phyloP scores from a whole-genome alignment of 64 coral and sea anemone genomes.

The Trachythela sp. region DNA sequence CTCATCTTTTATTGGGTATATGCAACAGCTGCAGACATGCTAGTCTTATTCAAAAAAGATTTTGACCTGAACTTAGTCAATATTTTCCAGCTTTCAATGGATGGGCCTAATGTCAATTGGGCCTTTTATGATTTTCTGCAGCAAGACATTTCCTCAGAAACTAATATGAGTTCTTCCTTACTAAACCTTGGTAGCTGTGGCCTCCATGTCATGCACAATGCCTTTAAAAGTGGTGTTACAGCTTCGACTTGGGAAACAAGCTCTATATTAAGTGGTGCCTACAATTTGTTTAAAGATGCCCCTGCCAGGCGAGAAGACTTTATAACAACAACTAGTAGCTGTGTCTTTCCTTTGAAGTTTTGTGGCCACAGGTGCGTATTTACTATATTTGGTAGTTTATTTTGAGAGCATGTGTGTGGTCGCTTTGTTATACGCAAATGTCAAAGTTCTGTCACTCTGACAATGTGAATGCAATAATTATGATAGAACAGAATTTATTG shows the following conservation, averaged over 20 bases:
- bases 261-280: constrained; percentile 54
- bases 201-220: constrained; percentile 61
- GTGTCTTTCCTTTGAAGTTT: constrained; percentile 53
- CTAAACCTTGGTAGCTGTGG: constrained; percentile 67
- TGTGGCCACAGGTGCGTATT: no score
- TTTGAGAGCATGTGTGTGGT: no score
- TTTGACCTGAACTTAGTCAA: background rate
- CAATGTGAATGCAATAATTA: no score
- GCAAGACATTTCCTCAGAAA: constrained; percentile 48
- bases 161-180: constrained; percentile 50
- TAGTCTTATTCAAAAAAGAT: background rate
- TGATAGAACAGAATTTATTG: no score
- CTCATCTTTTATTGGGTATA: constrained; percentile 34
- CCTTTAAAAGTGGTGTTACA: constrained; percentile 63
- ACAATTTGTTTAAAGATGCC: constrained; percentile 50
- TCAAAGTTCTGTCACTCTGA: no score
- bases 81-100: constrained; percentile 34
- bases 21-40: constrained; percentile 28
- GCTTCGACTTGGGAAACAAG: constrained; percentile 56
- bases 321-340: constrained; percentile 39
- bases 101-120: constrained; percentile 36
- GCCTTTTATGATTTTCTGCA: constrained; percentile 31
- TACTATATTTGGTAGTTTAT: no score
- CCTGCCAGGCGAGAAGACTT: constrained; percentile 67
- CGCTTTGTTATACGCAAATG: no score